Evolutionary conservation across 2,113 vertebrate species (phyloP).

Genomic region (Nothoprocta perdicaria): DNA sequence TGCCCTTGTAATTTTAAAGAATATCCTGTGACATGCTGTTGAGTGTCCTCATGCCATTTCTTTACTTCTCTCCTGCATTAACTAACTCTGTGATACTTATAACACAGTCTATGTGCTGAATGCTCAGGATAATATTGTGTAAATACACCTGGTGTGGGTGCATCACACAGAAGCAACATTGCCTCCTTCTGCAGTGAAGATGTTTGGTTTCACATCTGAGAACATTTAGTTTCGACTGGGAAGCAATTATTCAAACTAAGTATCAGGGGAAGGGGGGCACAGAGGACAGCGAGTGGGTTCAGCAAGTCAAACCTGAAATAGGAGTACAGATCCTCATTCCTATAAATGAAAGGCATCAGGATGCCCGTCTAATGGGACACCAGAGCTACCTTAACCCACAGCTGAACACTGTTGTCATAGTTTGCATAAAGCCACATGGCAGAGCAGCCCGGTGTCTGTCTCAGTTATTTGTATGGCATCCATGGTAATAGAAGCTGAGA

Average conservation of each 20-base stretch:
- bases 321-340: constrained; percentile 29
- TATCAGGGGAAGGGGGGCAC: not conserved
- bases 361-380: constrained; percentile 34
- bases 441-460: not conserved
- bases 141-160: not conserved
- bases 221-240: not conserved
- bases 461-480: constrained; percentile 37
- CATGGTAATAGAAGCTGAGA: constrained; percentile 38
- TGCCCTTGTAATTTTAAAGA: not conserved
- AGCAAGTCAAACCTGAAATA: constrained; percentile 35
- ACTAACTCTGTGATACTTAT: not conserved
- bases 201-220: not conserved
- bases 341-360: constrained; percentile 50
- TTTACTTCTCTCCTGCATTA: not conserved
- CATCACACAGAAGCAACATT: not conserved
- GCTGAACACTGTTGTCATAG: not conserved
- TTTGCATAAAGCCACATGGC: constrained; percentile 26
- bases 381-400: constrained; percentile 4
- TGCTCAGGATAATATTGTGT: not conserved
- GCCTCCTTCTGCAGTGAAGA: not conserved
- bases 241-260: not conserved
- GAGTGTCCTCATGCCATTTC: not conserved
- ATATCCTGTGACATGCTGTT: no score
- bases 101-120: not conserved
- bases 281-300: not conserved